phyloP scores from a whole-genome alignment of 2,113 vertebrate species.

The Bos javanicus region DNA sequence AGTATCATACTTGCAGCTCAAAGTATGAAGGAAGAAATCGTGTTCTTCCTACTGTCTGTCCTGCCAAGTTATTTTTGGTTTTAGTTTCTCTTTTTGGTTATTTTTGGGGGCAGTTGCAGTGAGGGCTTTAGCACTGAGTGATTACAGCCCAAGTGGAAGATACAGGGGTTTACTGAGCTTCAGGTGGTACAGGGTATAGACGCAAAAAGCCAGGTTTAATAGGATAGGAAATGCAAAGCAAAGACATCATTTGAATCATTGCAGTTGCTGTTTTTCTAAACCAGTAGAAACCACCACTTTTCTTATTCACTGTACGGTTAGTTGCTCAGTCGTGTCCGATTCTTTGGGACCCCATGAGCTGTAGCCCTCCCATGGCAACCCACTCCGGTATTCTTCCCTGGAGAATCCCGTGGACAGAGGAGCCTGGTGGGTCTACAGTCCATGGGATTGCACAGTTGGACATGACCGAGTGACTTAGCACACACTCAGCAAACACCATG shows the following conservation, averaged over 20 bases:
- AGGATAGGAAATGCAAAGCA: background rate
- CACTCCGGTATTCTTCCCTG: background rate
- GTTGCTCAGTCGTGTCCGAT: fast-evolving
- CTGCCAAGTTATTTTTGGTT: background rate
- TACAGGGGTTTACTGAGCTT: too few relatives aligned
- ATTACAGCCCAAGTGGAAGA: background rate
- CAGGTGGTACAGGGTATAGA: background rate
- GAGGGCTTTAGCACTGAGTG: background rate
- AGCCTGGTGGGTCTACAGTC: fast-evolving
- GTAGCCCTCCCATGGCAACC: background rate
- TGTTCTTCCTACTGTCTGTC: too few relatives aligned
- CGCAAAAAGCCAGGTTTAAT: background rate
- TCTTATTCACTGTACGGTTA: background rate
- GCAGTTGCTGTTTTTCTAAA: background rate
- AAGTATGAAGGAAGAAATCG: background rate
- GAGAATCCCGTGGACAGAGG: background rate
- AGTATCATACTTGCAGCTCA: background rate
- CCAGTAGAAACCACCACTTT: background rate
- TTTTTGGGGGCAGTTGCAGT: background rate
- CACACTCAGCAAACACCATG: background rate
- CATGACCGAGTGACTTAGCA: background rate
- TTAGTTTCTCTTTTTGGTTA: background rate
- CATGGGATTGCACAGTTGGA: background rate
- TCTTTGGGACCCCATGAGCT: background rate
- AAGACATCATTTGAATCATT: background rate